Base-by-base conservation (phyloP, 2,113 vertebrate genomes). In the Spilogale gracilis region DNA sequence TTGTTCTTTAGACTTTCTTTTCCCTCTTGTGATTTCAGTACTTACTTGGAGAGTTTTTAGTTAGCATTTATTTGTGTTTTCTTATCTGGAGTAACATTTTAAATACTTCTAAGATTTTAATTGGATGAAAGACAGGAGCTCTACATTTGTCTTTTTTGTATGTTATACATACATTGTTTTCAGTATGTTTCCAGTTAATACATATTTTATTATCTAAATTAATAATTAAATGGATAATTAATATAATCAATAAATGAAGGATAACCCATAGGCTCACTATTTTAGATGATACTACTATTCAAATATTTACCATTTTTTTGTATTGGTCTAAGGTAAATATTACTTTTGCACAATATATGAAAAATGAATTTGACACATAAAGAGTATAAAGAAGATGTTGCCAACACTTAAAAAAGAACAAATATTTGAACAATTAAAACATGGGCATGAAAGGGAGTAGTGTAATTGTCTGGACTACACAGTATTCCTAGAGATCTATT, bases 51-150 rank as follows among this genome's bases (percentile, higher is more conserved):
- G 11, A 81, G 1, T 84, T 90, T 54, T 81, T 16, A 74, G 27
- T 82, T 52, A 63, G 10, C 76, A 95, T 95, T 93, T 91, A 58
- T 52, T 88, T 79, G 45, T 89, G 16, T 50, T 89, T 86, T 58
- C 2, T 95, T 93, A 79, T 56, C 38, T 90, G 6, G 23, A 43
- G 2, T 52, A n/a, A 50, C 11, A 74, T 50, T 95, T 89, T 54
- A 87, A 89, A 58, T 81, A 81, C 20, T 81, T 95, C 80, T 48
- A 50, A 93, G 50, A 91, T 63, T 94, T 90, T 90, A 20, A 78
- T 10, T 84, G 30, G 78, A 4, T 76, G 11, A 84, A 45, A 92
- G 0, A 38, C 65, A 9, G n/a, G 63, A 95, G 20, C 38, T 95
- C 4, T 67, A 23, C 13, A 73, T 96, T 89, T 13, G 38, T 27